These are phyloP conservation scores for Ceratoteleas bidentatus DNA, from an alignment of 1,140 invertebrate species.

Conservation along the genomic window DNA sequence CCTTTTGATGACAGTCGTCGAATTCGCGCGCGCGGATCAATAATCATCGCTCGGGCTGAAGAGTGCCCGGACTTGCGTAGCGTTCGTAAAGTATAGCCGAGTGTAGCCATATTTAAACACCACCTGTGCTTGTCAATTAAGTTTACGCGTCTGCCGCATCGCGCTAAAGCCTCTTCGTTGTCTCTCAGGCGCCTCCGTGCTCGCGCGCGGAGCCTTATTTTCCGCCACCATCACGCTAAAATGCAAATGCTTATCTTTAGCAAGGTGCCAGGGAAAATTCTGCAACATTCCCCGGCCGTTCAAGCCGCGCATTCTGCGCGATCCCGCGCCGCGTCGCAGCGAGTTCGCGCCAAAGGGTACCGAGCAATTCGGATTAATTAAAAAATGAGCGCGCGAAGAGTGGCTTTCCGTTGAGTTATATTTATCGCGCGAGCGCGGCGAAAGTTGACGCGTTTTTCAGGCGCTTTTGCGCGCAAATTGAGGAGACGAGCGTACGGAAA, in stretches of 20 bases:
- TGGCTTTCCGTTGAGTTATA: slow-evolving; percentile 13
- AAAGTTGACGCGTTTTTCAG: no score
- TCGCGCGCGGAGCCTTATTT: slow-evolving; percentile 54
- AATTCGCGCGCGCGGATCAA: slow-evolving; percentile 6
- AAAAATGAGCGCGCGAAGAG: slow-evolving; percentile 23
- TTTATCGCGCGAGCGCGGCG: not conserved
- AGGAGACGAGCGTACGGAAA: not conserved
- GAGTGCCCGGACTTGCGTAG: slow-evolving; percentile 11
- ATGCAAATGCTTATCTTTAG: slow-evolving; percentile 67
- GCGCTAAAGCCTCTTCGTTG: slow-evolving; percentile 59
- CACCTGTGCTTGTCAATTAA: slow-evolving; percentile 78
- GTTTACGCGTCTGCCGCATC: slow-evolving; percentile 75
- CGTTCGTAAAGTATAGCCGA: slow-evolving; percentile 62
- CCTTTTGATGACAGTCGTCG: slow-evolving; percentile 15
- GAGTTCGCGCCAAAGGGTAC: slow-evolving; percentile 7
- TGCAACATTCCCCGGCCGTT: slow-evolving; percentile 51
- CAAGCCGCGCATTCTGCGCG: slow-evolving; percentile 39
- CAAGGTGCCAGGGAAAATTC: slow-evolving; percentile 64
- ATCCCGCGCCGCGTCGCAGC: slow-evolving; percentile 21
- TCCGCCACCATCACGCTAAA: slow-evolving; percentile 59
- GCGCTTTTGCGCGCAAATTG: not conserved
- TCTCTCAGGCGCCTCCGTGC: slow-evolving; percentile 52
- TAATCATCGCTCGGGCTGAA: slow-evolving; percentile 3
- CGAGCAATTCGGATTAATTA: slow-evolving; percentile 45
- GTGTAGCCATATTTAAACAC: slow-evolving; percentile 75